Base-by-base conservation (phyloP, 2,797 vertebrate genomes). In the Cyprinodon diabolis region DNA sequence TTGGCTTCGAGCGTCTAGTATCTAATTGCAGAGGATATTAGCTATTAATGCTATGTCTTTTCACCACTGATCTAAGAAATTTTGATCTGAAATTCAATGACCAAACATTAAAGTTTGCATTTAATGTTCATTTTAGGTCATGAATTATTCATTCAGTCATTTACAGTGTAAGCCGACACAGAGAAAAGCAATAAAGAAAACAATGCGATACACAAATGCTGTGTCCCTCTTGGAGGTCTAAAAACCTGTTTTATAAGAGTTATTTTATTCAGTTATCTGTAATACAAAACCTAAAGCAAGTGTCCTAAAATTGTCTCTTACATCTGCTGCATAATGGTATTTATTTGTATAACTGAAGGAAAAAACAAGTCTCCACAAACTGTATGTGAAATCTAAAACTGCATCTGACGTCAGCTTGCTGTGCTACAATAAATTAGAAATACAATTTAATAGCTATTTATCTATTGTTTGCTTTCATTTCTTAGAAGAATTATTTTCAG, bases 21-120 rank as follows among this genome's bases (percentile, higher is more conserved):
- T 63, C 69, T 68, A 89, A 92, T 92, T 87, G 74, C 84, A 78
- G 85, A 84, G 74, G 69, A 81, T 88, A 90, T 89, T 91, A 87
- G 65, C 79, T 72, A 68, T 51, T 72, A 70, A 72, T 57, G 78
- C 49, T 66, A 80, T 83, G 78, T 45, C 74, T 45, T 23, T 65
- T 65, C 21, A 14, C 37, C 43, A 45, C 60, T 6, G 21, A 45
- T 45, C 21, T 40, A 8, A 43, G 9, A 40, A 30, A 71, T 88
- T 86, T 67, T 77, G 67, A 89, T 91, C 74, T 87, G 86, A 77
- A 82, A 85, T 71, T 23, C 57, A 62, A 75, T 74, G 49, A 81
- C 40, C 83, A 81, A 48, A 85, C 85, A 91, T 92, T 88, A 90
- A 68, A 69, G 54, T 60, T 86, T 58, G 68, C 62, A 80, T 84